These are phyloP conservation scores for Drosophila lacteicornis DNA, from an alignment of 1,140 invertebrate species.

Conservation along the genomic window DNA sequence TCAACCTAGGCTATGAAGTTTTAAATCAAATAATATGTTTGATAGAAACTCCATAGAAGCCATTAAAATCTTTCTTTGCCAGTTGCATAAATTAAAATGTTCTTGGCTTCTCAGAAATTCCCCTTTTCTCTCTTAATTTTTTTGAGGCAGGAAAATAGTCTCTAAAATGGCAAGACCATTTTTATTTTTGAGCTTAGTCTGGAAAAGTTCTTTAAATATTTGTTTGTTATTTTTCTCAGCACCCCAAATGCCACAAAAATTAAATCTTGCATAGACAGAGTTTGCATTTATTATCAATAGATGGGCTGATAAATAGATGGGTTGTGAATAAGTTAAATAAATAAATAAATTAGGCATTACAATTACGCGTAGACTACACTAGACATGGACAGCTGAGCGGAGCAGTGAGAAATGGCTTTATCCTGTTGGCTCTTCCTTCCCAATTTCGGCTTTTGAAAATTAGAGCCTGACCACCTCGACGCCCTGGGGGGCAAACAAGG, in stretches of 20 bases:
- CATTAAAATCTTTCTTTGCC: background rate
- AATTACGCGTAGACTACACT: slow-evolving; percentile 62
- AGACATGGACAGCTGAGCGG: slow-evolving; percentile 35
- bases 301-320: slow-evolving; percentile 36
- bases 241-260: background rate
- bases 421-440: slow-evolving; percentile 12
- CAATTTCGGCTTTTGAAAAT: slow-evolving; percentile 30
- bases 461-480: slow-evolving; percentile 75
- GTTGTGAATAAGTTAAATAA: slow-evolving; percentile 66
- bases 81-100: no score
- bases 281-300: slow-evolving; percentile 55
- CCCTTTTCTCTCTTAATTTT: background rate
- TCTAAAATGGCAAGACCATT: no score
- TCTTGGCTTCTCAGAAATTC: no score
- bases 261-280: slow-evolving; percentile 29
- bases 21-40: background rate
- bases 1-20: no score
- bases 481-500: slow-evolving; percentile 88
- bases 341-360: slow-evolving; percentile 74
- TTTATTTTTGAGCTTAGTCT: no score
- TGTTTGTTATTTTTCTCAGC: no score
- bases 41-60: background rate
- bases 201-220: no score
- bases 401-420: slow-evolving; percentile 26
- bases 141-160: background rate